A percentile compares a stretch with the other conserved stretches of the same genome.
Evolutionary conservation across 1,140 invertebrate genomes (phyloP).

Genomic region (Pseudomyrmex flavicornis): DNA sequence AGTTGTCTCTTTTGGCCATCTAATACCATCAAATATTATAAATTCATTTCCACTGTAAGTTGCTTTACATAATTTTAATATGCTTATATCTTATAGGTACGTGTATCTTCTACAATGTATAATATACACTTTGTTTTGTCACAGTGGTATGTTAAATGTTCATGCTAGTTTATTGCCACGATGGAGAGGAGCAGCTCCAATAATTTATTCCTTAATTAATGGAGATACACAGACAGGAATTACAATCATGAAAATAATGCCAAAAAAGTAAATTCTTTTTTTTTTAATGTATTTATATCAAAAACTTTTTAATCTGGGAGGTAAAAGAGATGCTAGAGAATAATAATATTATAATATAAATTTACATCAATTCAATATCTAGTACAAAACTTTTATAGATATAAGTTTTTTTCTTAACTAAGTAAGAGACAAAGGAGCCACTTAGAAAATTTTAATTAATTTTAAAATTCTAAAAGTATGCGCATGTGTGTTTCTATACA

Average conservation of each 20-base stretch:
- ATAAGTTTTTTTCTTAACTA: background rate
- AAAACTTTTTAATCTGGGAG: background rate
- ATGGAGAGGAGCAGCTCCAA: conserved; percentile 96
- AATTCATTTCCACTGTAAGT: conserved; percentile 88
- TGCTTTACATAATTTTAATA: conserved; percentile 1
- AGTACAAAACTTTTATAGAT: background rate
- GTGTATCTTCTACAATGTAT: background rate
- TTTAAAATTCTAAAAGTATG: no score
- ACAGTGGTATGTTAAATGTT: conserved; percentile 95
- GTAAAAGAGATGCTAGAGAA: background rate
- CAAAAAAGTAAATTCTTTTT: conserved; percentile 87
- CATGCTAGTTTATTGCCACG: conserved; percentile 96
- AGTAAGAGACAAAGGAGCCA: no score
- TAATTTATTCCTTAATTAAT: conserved; percentile 93
- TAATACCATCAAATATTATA: conserved; percentile 89
- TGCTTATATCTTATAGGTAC: background rate
- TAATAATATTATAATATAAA: conserved; percentile 1
- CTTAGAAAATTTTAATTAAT: no score
- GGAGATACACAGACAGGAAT: conserved; percentile 94
- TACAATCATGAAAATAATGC: conserved; percentile 94
- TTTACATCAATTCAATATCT: background rate
- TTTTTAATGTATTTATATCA: conserved; percentile 4
- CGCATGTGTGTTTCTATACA: no score
- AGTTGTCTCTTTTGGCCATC: conserved; percentile 90
- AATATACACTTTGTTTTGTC: conserved; percentile 71